phyloP scores from a whole-genome alignment of 2,797 vertebrate species.

The Danio kyathit region DNA sequence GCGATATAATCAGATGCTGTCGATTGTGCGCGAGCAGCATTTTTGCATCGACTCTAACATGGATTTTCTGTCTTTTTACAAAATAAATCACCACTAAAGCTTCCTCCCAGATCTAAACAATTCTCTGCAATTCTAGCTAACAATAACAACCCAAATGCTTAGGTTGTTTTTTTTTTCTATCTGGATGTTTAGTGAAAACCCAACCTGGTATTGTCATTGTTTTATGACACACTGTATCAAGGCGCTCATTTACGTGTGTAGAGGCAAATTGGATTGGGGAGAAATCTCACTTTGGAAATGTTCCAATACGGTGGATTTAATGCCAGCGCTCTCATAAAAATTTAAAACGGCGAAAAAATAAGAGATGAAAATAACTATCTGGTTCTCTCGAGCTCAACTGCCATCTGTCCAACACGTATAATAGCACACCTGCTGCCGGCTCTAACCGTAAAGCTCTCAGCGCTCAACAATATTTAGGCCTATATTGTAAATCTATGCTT shows the following conservation, averaged over 20 bases:
- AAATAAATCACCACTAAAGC: background rate
- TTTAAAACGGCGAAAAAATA: constrained; percentile 36
- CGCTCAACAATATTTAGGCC: background rate
- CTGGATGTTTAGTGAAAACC: constrained; percentile 11
- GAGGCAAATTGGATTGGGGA: background rate
- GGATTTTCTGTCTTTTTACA: constrained; percentile 7
- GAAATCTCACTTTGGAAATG: constrained; percentile 6
- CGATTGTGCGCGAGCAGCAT: background rate
- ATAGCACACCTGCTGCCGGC: constrained; percentile 57
- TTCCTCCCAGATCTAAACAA: background rate
- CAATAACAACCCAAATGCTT: background rate
- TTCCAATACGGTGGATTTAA: constrained; percentile 11
- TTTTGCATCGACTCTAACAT: background rate
- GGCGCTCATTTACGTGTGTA: background rate
- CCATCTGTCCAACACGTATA: constrained; percentile 54
- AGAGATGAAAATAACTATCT: constrained; percentile 29
- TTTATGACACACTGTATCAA: constrained; percentile 10
- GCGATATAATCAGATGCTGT: background rate
- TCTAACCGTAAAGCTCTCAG: constrained; percentile 32
- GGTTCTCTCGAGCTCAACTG: constrained; percentile 38
- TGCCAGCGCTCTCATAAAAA: constrained; percentile 15
- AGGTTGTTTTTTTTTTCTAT: background rate
- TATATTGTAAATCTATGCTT: background rate
- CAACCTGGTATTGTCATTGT: constrained; percentile 14
- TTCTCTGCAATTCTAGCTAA: background rate